These are phyloP conservation scores for Anoplius nigerrimus DNA, from an alignment of 2,888 invertebrate species.

Conservation along the genomic window DNA sequence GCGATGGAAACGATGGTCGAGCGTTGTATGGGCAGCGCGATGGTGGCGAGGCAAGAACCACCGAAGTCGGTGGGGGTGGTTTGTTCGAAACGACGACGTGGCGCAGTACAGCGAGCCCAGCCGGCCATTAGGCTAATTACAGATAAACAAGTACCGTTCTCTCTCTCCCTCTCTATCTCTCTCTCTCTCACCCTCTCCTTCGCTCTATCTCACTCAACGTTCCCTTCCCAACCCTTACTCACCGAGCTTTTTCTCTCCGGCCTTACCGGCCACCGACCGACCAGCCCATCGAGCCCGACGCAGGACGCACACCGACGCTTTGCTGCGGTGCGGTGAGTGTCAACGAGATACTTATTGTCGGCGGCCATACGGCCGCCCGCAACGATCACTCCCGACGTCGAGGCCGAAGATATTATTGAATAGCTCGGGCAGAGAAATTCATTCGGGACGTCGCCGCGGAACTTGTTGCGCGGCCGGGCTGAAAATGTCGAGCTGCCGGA, in stretches of 20 bases:
- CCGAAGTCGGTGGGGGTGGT: slow-evolving; percentile 19
- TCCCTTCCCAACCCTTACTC: no score
- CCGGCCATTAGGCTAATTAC: slow-evolving; percentile 48
- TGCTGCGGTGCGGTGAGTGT: slow-evolving; percentile 14
- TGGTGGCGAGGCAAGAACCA: slow-evolving; percentile 14
- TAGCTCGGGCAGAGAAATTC: slow-evolving; percentile 20
- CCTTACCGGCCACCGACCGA: neutral
- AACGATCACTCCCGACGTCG: slow-evolving; percentile 20
- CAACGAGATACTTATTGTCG: slow-evolving; percentile 51
- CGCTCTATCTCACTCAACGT: neutral
- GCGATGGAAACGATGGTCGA: slow-evolving; percentile 4
- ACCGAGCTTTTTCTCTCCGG: neutral
- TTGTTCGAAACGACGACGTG: slow-evolving; percentile 33
- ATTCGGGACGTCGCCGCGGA: slow-evolving; percentile 17
- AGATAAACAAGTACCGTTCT: slow-evolving; percentile 42
- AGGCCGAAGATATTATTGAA: slow-evolving; percentile 42
- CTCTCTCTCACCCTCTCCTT: slow-evolving; percentile 3
- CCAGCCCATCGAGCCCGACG: no score
- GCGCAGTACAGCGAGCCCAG: slow-evolving; percentile 6
- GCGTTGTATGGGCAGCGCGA: slow-evolving; percentile 8
- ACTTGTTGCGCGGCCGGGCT: slow-evolving; percentile 15
- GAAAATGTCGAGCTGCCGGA: neutral
- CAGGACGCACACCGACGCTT: slow-evolving; percentile 22
- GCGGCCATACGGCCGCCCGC: slow-evolving; percentile 25
- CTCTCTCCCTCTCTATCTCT: slow-evolving; percentile 4